Evolutionary conservation across 2,797 vertebrate species (phyloP).

Genomic region (Loris lydekkerianus): DNA sequence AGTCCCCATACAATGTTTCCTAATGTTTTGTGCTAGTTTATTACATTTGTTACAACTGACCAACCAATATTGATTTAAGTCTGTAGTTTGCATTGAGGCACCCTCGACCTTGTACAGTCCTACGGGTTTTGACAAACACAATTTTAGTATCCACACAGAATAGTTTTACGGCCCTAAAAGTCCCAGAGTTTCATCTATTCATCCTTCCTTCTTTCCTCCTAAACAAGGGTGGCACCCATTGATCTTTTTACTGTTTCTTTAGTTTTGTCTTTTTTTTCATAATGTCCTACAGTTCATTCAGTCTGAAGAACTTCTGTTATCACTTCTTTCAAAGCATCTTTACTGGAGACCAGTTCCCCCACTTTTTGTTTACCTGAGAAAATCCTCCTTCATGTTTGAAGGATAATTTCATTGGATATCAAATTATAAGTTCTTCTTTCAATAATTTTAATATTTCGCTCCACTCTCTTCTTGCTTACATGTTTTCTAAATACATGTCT

Average conservation of each 20-base stretch:
- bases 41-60: not conserved
- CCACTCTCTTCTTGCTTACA: not conserved
- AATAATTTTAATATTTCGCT: not conserved
- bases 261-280: not conserved
- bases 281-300: not conserved
- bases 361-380: not conserved
- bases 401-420: not conserved
- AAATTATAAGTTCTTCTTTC: conserved; percentile 1
- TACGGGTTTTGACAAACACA: not conserved
- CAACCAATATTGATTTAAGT: not conserved
- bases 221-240: not conserved
- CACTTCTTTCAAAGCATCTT: not conserved
- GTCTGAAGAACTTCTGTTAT: conserved; percentile 5
- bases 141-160: not conserved
- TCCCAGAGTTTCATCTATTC: not conserved
- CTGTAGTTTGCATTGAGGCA: not conserved
- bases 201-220: not conserved
- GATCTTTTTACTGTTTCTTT: not conserved
- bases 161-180: not conserved
- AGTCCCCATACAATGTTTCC: not conserved
- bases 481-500: not conserved
- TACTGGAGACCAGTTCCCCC: not conserved
- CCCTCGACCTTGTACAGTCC: not conserved
- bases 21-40: not conserved
- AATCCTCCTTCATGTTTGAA: not conserved